Percentiles rank a stretch among this genome's conserved stretches.
Conservation (phyloP, 1,140 invertebrate genomes). For the Drosophila mauritiana region DNA sequence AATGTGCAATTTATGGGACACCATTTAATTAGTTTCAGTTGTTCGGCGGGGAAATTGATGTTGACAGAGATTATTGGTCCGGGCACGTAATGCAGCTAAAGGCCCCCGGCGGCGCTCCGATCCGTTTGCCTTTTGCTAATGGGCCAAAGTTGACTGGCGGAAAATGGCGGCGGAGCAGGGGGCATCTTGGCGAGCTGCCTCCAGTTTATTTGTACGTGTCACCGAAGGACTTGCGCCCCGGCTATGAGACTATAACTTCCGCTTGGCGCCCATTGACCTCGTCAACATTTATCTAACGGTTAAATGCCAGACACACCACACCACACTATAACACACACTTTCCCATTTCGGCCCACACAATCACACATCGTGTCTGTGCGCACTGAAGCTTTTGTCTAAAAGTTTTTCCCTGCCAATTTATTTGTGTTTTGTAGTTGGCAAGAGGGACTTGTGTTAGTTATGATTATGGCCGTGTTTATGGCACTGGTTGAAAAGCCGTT, state of each 20-base stretch:
- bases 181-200: constrained; percentile 23
- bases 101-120: constrained; percentile 4
- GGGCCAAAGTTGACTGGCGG: constrained; percentile 63
- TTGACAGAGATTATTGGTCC: constrained; percentile 83
- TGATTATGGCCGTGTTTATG: constrained; percentile 82
- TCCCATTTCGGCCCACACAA: constrained; percentile 8
- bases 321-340: neutral
- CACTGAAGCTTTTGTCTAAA: constrained; percentile 52
- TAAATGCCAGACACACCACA: constrained; percentile 65
- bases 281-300: constrained; percentile 81
- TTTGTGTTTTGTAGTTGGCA: constrained; percentile 59
- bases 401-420: constrained; percentile 68
- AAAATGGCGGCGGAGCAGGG: constrained; percentile 10
- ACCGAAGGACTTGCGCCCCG: constrained; percentile 49
- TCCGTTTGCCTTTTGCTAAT: constrained; percentile 51
- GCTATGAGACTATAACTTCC: constrained; percentile 67
- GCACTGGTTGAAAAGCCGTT: constrained; percentile 72
- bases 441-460: constrained; percentile 66
- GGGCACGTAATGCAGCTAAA: constrained; percentile 73
- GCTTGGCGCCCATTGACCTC: constrained; percentile 80
- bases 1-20: constrained; percentile 84
- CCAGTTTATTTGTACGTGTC: constrained; percentile 79
- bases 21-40: constrained; percentile 84
- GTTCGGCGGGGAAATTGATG: constrained; percentile 75
- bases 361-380: constrained; percentile 17